Base-by-base conservation (phyloP, 2,797 vertebrate genomes). In the Molothrus aeneus region DNA sequence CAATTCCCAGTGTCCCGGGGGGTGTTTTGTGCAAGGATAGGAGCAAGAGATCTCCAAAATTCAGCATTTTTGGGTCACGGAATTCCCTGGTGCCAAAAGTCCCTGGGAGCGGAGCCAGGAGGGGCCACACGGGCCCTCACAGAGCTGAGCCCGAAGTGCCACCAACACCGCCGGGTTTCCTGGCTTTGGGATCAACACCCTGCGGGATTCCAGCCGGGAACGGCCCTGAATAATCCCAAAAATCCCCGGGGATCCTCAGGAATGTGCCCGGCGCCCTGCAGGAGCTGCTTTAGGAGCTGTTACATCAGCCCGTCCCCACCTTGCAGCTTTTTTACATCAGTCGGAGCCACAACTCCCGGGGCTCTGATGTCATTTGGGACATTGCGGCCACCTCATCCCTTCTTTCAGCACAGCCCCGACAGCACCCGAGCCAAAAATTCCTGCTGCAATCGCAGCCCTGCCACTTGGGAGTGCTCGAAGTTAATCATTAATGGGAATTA, bases 311-410 rank as follows among this genome's bases (percentile, higher is more conserved):
- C 64, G 9, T 82, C 66, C 97, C 83, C n/a, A 47, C 97, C 95
- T 98, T 98, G 97, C 97, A 88, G 69, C 92, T 70, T 79, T 94
- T 98, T 98, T 98, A 97, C 98, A 98, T 98, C 97, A 98, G 95
- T 88, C 95, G 42, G 50, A 48, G 40, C 31, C 92, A 93, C 96
- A 96, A 97, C 94, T 95, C 97, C 79, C 20, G 94, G 22, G 57
- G 86, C 42, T 75, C 92, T 95, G 97, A 97, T 61, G 36, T 51
- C 91, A 94, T 13, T 34, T 36, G 79, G 77, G 78, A 42, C 48
- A 86, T 92, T 95, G 95, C 96, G 77, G 38, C 88, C 53, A 85
- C 32, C 64, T 83, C 92, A 51, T 50, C 20, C 15, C 8, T 66
- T 92, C 85, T 87, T 88, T 73, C 85, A 77, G 7, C 57, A n/a